Evolutionary conservation across 2,797 vertebrate genomes (phyloP).

Genomic region (Sphenodon punctatus): DNA sequence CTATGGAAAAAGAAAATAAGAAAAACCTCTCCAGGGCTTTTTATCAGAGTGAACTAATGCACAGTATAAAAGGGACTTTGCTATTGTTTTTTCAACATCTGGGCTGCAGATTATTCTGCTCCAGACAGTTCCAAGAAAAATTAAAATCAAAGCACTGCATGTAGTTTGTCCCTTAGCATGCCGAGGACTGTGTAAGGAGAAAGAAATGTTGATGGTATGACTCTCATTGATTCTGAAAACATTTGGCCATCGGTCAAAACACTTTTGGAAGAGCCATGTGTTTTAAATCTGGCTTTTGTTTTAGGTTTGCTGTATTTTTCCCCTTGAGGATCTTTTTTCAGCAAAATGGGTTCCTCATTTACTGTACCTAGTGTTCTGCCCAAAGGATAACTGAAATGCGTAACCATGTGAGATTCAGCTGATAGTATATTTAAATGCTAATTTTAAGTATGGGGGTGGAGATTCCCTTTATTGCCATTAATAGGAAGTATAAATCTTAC

Average conservation of each 20-base stretch:
- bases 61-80: not conserved
- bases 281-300: conserved; percentile 25
- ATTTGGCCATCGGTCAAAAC: conserved; percentile 39
- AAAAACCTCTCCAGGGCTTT: not conserved
- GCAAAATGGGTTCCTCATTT: not conserved
- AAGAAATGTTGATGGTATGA: conserved; percentile 41
- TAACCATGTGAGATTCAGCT: not conserved
- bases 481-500: not conserved
- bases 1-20: not conserved
- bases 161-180: conserved; percentile 44
- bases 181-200: conserved; percentile 18
- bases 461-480: not conserved
- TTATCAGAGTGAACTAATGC: not conserved
- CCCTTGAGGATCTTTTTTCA: not conserved
- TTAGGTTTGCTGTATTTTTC: not conserved
- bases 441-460: not conserved
- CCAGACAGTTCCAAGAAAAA: conserved; percentile 41
- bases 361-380: not conserved
- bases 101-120: conserved; percentile 46
- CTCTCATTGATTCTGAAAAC: conserved; percentile 58
- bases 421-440: rapidly evolving
- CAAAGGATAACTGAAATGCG: not conserved
- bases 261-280: not conserved
- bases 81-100: conserved; percentile 47
- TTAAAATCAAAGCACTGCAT: conserved; percentile 46